These are phyloP conservation scores for Coracias cyanogaster DNA, from an alignment of 2,797 vertebrate species.

Conservation along the genomic window DNA sequence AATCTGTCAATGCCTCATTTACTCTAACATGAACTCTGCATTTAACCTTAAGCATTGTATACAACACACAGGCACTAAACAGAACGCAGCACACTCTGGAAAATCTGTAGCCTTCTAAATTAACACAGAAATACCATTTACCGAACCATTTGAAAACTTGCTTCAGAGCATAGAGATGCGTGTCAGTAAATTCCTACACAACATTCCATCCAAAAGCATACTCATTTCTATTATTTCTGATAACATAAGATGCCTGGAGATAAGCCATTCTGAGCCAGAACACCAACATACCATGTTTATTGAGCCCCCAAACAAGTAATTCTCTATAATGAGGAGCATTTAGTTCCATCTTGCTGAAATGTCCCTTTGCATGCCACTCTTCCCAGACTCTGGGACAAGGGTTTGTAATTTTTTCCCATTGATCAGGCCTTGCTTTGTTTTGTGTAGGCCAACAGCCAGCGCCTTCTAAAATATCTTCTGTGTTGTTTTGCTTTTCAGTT, in stretches of 20 bases:
- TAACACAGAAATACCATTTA: not conserved
- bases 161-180: not conserved
- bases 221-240: not conserved
- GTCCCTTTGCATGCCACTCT: not conserved
- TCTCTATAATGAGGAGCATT: not conserved
- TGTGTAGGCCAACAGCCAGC: not conserved
- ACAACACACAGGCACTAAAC: not conserved
- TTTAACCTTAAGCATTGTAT: not conserved
- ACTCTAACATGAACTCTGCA: not conserved
- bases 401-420: not conserved
- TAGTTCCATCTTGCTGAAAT: not conserved
- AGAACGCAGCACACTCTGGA: not conserved
- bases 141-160: not conserved
- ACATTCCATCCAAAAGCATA: not conserved
- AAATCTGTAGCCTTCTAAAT: not conserved
- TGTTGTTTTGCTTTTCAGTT: not conserved
- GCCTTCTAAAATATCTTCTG: not conserved
- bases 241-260: not conserved
- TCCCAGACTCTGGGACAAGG: not conserved
- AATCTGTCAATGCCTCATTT: not conserved
- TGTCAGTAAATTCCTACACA: not conserved
- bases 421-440: not conserved
- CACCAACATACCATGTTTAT: not conserved
- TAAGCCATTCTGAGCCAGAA: not conserved
- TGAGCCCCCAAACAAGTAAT: not conserved